Evolutionary conservation across 2,113 vertebrate species (phyloP).

Genomic region (Eudyptes chrysolophus): DNA sequence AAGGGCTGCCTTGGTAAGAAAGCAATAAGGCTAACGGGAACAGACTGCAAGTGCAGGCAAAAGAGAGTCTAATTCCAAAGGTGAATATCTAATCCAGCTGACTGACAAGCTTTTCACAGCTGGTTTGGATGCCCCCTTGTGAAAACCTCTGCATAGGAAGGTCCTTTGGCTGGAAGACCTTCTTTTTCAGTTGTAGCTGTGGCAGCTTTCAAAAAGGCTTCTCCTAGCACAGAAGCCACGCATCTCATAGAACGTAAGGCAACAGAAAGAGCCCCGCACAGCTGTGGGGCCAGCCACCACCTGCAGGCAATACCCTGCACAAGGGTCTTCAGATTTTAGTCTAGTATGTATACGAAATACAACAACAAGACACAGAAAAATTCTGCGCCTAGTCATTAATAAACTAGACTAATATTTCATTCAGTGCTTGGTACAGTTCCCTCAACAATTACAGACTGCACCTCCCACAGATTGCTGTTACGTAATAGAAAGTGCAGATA

Average conservation of each 20-base stretch:
- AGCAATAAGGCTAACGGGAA: accelerated
- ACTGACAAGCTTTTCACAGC: neutral
- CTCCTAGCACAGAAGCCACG: neutral
- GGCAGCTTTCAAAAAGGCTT: neutral
- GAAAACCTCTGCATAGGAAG: neutral
- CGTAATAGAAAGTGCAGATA: neutral
- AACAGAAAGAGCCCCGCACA: neutral
- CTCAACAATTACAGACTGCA: neutral
- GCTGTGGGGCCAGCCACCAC: neutral
- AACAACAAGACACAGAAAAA: neutral
- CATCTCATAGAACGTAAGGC: accelerated
- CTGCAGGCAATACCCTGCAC: neutral
- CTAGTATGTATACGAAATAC: neutral
- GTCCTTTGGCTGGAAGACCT: neutral
- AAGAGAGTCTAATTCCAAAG: neutral
- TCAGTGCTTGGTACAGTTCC: neutral
- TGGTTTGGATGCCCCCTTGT: neutral
- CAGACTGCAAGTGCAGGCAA: neutral
- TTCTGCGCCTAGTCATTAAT: neutral
- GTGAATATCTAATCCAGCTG: neutral
- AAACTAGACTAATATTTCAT: neutral
- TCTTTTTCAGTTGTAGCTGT: neutral
- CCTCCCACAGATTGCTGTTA: neutral
- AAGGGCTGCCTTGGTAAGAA: neutral
- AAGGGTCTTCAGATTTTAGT: neutral